Evolutionary conservation across 2,888 invertebrate genomes (phyloP).

Genomic region (Mythimna loreyi): DNA sequence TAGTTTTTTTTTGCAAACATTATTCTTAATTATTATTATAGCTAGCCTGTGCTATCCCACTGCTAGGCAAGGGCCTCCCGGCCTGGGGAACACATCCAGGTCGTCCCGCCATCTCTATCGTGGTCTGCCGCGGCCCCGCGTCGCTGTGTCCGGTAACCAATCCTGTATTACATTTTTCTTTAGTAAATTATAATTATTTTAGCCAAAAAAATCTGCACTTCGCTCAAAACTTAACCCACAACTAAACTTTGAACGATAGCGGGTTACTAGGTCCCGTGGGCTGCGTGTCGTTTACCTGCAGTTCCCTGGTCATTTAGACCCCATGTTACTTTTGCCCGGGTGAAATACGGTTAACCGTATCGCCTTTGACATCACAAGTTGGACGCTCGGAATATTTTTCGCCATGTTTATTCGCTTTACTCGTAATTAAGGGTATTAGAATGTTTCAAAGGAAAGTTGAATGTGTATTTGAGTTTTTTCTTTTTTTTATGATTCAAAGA

Average conservation of each 20-base stretch:
- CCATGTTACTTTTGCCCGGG: constrained; percentile 63
- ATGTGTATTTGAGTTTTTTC: constrained; percentile 17
- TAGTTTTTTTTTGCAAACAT: no score
- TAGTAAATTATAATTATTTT: no score
- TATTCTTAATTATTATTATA: no score
- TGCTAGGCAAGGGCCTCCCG: no score
- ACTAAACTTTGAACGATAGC: constrained; percentile 53
- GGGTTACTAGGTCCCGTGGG: constrained; percentile 60
- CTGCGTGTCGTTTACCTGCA: constrained; percentile 63
- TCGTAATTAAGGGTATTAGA: constrained; percentile 56
- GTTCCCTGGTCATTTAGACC: constrained; percentile 65
- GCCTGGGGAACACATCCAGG: no score
- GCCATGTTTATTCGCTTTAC: constrained; percentile 43
- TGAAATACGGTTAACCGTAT: constrained; percentile 64
- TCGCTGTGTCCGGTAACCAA: no score
- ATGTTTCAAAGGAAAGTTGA: constrained; percentile 44
- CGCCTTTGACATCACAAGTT: constrained; percentile 61
- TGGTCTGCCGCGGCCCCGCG: no score
- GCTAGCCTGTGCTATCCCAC: no score
- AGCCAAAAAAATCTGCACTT: neutral
- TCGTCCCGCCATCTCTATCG: no score
- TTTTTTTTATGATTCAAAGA: neutral
- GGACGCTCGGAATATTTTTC: constrained; percentile 58
- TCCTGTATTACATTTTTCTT: no score
- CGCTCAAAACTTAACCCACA: constrained; percentile 20